Base-by-base conservation (phyloP, 2,888 invertebrate species). In the Trissolcus brochymenae region DNA sequence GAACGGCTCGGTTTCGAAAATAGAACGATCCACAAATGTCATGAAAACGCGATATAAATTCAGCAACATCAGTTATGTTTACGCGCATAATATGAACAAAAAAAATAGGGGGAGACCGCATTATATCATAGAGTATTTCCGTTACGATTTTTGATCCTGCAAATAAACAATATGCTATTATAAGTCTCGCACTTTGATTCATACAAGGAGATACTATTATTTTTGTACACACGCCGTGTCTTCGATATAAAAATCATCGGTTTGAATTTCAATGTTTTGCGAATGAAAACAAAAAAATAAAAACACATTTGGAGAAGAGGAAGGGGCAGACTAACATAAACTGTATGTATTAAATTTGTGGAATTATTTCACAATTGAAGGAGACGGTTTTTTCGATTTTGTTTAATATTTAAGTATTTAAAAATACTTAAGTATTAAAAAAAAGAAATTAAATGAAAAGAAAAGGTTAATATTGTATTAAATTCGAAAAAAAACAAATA, bases 141-240 rank as follows among this genome's bases (percentile, higher is more conserved):
- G 66, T 70, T 76, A 62, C 50, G 54, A 76, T 75, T 72, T 73
- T 76, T 76, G 65, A 66, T 76, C 65, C 60, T 57, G 60, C 53
- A 56, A 66, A 57, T 79, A 73, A 79, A 79, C 73, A 76, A 64
- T 76, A 76, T 66, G 70, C 70, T 70, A 73, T 79, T 76, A 73
- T 72, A 79, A 73, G 46, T 73, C 57, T 53, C 35, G 79, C 57
- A 79, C 79, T 79, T 79, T 79, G 79, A 76, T 76, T 76, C 76
- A 61, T 78, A 56, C 17, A 25, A 64, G 55, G 50, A 79, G 72
- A 78, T 72, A 68, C 57, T 65, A 60, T 40, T 55, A 72, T 78
- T 72, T 78, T 78, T 75, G 56, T 65, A 17, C 56, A 61, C 56
- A 55, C 59, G 51, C 51, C 35, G 35, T 35, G 60, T 70, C 19